Evolutionary conservation across 2,888 invertebrate genomes (phyloP).

Genomic region (Lasioglossum calceatum): DNA sequence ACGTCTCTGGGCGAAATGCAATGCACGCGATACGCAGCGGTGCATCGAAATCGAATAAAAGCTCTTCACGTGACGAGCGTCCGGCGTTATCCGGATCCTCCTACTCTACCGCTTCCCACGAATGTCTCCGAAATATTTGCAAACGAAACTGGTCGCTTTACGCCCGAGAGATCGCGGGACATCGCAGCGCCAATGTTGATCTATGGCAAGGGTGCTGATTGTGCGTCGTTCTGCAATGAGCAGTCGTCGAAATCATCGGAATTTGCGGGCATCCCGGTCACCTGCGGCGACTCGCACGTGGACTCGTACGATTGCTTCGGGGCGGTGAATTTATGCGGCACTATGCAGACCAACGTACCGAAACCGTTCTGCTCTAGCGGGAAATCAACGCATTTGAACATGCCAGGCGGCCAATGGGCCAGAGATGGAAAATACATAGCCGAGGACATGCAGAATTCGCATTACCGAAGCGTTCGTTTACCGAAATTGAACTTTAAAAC

Average conservation of each 20-base stretch:
- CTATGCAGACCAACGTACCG: slow-evolving; percentile 92
- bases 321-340: slow-evolving; percentile 88
- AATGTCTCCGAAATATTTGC: slow-evolving; percentile 88
- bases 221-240: slow-evolving; percentile 79
- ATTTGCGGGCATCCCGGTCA: slow-evolving; percentile 9
- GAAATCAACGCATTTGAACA: slow-evolving; percentile 88
- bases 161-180: slow-evolving; percentile 88
- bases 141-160: slow-evolving; percentile 88
- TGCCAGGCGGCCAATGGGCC: slow-evolving; percentile 91
- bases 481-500: slow-evolving; percentile 25
- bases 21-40: slow-evolving; percentile 38
- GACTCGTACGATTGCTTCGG: slow-evolving; percentile 90
- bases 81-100: slow-evolving; percentile 86
- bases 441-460: slow-evolving; percentile 88
- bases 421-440: slow-evolving; percentile 89
- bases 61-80: slow-evolving; percentile 85
- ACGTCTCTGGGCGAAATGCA: slow-evolving; percentile 46
- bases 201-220: slow-evolving; percentile 37
- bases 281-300: slow-evolving; percentile 84
- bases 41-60: slow-evolving; percentile 48
- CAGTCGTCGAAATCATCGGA: slow-evolving; percentile 78
- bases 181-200: slow-evolving; percentile 87
- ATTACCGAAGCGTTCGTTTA: slow-evolving; percentile 83
- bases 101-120: slow-evolving; percentile 86
- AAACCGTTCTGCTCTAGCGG: slow-evolving; percentile 86